Evolutionary conservation across 1,140 invertebrate genomes (phyloP).

Genomic region (Leptinotarsa defecta): DNA sequence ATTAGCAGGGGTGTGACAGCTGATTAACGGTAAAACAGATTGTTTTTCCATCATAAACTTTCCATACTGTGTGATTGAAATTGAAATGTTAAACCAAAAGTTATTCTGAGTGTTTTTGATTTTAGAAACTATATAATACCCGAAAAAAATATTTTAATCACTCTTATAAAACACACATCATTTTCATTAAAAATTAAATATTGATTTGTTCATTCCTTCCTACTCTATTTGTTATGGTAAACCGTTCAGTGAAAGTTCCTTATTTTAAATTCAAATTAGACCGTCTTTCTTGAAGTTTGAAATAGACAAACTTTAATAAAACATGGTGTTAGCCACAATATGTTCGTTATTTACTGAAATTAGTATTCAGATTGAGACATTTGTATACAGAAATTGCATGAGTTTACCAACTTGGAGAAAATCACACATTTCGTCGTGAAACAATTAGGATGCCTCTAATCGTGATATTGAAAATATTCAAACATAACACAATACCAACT

Average conservation of each 20-base stretch:
- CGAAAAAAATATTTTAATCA: background rate
- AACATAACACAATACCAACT: too few relatives aligned
- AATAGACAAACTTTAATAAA: constrained; percentile 11
- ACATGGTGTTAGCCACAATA: background rate
- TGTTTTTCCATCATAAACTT: background rate
- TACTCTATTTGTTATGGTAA: constrained; percentile 9
- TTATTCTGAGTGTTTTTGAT: background rate
- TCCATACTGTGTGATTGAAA: background rate
- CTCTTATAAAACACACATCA: background rate
- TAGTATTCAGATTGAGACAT: constrained; percentile 6
- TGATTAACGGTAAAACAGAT: too few relatives aligned
- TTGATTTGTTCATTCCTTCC: constrained; percentile 6
- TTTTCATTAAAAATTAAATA: background rate
- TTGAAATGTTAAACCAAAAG: background rate
- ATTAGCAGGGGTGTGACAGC: too few relatives aligned
- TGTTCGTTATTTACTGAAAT: background rate
- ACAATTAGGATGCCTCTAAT: too few relatives aligned
- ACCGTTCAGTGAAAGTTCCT: constrained; percentile 1
- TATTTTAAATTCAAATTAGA: constrained; percentile 17
- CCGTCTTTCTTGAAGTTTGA: background rate
- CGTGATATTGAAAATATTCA: too few relatives aligned
- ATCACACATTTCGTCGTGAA: too few relatives aligned
- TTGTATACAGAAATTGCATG: background rate
- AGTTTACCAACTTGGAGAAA: too few relatives aligned
- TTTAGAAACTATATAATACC: background rate